Percentiles rank a stretch among this genome's conserved stretches.
phyloP scores from a whole-genome alignment of 1,140 invertebrate genomes.

The Mesaphorura yosii region DNA sequence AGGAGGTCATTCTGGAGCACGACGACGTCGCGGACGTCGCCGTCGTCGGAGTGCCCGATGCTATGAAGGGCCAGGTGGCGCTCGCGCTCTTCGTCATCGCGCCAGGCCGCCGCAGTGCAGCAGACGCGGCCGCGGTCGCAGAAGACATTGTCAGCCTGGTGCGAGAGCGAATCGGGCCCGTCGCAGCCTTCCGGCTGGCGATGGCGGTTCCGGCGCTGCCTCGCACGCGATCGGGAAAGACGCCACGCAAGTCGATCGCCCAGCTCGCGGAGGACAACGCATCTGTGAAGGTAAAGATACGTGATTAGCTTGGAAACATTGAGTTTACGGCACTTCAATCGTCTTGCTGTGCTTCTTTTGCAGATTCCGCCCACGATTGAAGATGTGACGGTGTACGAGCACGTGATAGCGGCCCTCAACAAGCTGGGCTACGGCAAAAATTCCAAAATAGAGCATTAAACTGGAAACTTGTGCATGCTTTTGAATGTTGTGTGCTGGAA shows the following conservation, averaged over 20 bases:
- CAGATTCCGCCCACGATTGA: constrained; percentile 77
- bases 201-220: constrained; percentile 66
- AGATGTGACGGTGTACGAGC: constrained; percentile 65
- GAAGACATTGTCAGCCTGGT: constrained; percentile 59
- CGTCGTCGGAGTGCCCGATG: constrained; percentile 77
- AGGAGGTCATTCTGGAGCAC: constrained; percentile 76
- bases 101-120: constrained; percentile 42
- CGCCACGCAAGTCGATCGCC: constrained; percentile 69
- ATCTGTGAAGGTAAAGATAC: constrained; percentile 49
- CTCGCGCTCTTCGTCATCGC: constrained; percentile 70
- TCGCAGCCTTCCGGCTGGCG: constrained; percentile 69
- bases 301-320: background rate
- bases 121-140: constrained; percentile 46
- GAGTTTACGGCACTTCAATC: constrained; percentile 10
- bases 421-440: constrained; percentile 50
- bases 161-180: constrained; percentile 69
- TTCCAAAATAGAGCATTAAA: no score
- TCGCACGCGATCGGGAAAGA: constrained; percentile 64
- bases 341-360: constrained; percentile 31
- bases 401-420: constrained; percentile 60
- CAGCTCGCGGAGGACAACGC: constrained; percentile 65
- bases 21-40: constrained; percentile 67
- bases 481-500: no score
- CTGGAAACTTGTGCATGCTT: no score
- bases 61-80: constrained; percentile 78